A percentile compares a stretch with the other conserved stretches of the same genome.
phyloP scores from a whole-genome alignment of 2,113 vertebrate genomes.

The Phyllopteryx taeniolatus region DNA sequence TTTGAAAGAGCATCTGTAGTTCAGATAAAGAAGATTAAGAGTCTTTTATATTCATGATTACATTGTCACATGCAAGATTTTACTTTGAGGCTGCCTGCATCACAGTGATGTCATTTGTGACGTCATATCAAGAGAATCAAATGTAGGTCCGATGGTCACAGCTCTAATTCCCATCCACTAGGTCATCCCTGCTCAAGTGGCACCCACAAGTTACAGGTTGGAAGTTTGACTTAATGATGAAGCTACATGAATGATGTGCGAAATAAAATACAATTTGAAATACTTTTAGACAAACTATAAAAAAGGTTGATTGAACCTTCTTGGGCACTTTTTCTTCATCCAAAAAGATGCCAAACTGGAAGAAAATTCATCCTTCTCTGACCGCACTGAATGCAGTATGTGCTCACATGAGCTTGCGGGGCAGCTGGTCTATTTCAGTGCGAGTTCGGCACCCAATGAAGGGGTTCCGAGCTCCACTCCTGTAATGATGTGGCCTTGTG shows the following conservation, averaged over 20 bases:
- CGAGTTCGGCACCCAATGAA: constrained; percentile 59
- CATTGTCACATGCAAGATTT: background rate
- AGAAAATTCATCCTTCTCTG: constrained; percentile 14
- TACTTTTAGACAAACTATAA: background rate
- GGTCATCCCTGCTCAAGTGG: background rate
- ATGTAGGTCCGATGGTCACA: background rate
- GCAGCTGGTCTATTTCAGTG: constrained; percentile 58
- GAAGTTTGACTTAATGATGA: background rate
- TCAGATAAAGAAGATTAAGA: background rate
- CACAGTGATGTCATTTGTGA: background rate
- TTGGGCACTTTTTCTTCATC: constrained; percentile 18
- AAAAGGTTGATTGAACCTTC: background rate
- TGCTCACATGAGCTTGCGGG: constrained; percentile 14
- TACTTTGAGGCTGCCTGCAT: background rate
- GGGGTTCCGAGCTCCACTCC: constrained; percentile 48
- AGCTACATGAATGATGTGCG: background rate
- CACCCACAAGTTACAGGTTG: background rate
- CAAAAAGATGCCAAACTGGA: constrained; percentile 23
- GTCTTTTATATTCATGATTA: background rate
- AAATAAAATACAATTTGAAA: background rate
- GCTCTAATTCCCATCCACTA: background rate
- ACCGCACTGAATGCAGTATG: background rate
- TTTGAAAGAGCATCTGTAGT: background rate
- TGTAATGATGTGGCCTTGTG: constrained; percentile 72
- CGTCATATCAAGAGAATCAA: background rate